Conservation (phyloP, 2,113 vertebrate species). For the Festucalex cinctus region DNA sequence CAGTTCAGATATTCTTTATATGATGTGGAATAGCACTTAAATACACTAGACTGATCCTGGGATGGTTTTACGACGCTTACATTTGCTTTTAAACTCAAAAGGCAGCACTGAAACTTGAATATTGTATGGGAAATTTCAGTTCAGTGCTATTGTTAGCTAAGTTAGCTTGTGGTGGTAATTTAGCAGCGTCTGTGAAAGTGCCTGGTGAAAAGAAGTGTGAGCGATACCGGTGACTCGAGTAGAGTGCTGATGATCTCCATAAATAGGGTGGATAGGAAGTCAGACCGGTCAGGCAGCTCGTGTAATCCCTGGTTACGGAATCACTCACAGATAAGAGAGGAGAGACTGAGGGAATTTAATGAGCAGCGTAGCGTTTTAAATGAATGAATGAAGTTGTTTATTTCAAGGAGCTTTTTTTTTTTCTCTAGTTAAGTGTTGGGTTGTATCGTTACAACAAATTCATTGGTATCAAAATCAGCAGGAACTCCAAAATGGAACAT, state of each 20-base stretch:
- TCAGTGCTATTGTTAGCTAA: no score
- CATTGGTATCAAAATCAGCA: no score
- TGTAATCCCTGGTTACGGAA: not conserved
- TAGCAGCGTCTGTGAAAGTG: not conserved
- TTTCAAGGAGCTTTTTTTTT: not conserved
- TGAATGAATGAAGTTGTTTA: not conserved
- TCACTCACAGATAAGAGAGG: not conserved
- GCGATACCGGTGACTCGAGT: constrained; percentile 18
- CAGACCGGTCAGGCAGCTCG: constrained; percentile 55
- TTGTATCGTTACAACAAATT: no score
- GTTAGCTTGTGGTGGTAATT: not conserved
- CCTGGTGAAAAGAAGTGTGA: not conserved
- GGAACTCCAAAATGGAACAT: no score
- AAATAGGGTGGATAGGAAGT: constrained; percentile 16
- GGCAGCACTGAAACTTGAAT: no score
- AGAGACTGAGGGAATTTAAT: not conserved
- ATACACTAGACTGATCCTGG: no score
- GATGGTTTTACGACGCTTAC: no score
- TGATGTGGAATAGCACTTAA: no score
- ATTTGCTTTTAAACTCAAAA: no score
- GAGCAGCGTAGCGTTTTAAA: not conserved
- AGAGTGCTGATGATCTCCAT: constrained; percentile 2
- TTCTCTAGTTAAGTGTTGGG: no score
- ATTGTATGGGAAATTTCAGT: no score
- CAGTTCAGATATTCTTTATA: no score